Base-by-base conservation (phyloP, 2,113 vertebrate species). In the Nothocercus julius region DNA sequence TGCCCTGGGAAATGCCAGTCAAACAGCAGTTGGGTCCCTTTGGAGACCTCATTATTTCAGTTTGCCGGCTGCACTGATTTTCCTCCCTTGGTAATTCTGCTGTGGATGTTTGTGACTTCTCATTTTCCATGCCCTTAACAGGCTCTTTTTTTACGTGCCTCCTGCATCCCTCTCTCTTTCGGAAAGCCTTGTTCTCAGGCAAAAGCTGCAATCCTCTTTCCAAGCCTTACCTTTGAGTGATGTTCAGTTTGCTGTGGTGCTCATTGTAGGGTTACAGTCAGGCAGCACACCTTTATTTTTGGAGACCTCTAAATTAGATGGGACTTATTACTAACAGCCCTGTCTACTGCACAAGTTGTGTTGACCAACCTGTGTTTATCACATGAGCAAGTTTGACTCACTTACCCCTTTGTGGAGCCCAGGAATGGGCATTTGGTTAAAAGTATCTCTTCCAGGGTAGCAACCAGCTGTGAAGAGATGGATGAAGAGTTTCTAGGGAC, bases 1-100 rank as follows among this genome's bases (percentile, higher is more conserved):
- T 94, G 54, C 51, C 85, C 72, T 79, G 93, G 78, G 89, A 93
- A 91, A 74, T n/a, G 13, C 64, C 77, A 44, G 3, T 66, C 7
- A 7, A 78, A 30, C 28, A 85, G 77, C 64, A 69, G 49, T 28
- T 4, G 1, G 11, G 72, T 80, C 96, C 82, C 92, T 81, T 69
- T 66, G 81, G 95, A 78, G 17, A 51, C 58, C 58, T 95, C 84
- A 44, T 97, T 96, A 96, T 96, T 96, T 92, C 47, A 13, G 83
- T 68, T 90, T 88, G 74, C 58, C 18, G 1, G 5, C 2, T 17
- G 58, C 64, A 9, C 53, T 79, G 83, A 80, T 90, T 64, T 92
- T 89, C 70, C 68, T 96, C 95, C 83, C 96, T 53, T 80, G 92
- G 47, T 34, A 70, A 3, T 94, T 76, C 24, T 20, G 19, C 85